Evolutionary conservation across 2,888 invertebrate species (phyloP).

Genomic region (Drosophila rellima): DNA sequence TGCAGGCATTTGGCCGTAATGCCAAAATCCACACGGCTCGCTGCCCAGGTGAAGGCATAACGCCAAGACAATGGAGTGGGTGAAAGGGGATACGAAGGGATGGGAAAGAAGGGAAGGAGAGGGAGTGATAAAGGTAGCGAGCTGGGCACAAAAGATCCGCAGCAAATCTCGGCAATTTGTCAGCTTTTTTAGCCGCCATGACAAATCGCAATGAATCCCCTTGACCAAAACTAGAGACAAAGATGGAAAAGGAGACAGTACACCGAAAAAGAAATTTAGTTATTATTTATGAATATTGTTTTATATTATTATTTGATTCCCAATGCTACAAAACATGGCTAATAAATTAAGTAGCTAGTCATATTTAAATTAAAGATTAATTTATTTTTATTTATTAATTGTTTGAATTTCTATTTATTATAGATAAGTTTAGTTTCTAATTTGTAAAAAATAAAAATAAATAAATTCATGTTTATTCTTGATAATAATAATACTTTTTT

Average conservation of each 20-base stretch:
- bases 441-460: too few species aligned
- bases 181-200: constrained; percentile 48
- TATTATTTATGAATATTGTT: too few species aligned
- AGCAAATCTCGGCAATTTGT: constrained; percentile 71
- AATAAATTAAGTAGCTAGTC: too few species aligned
- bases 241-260: neutral
- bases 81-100: neutral
- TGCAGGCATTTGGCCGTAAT: constrained; percentile 24
- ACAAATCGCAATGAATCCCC: constrained; percentile 49
- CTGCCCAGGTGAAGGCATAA: constrained; percentile 47
- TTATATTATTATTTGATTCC: too few species aligned
- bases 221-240: constrained; percentile 8
- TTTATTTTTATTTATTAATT: too few species aligned
- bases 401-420: too few species aligned
- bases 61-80: neutral
- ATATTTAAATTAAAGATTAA: too few species aligned
- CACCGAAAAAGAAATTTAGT: neutral
- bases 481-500: too few species aligned
- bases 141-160: constrained; percentile 20
- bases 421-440: too few species aligned
- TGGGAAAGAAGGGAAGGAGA: neutral
- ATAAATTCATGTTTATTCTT: too few species aligned
- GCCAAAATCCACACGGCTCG: constrained; percentile 38
- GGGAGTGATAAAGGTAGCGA: neutral
- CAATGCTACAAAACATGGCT: too few species aligned